phyloP scores from a whole-genome alignment of 2,888 invertebrate species.

The Xestia c-nigrum region DNA sequence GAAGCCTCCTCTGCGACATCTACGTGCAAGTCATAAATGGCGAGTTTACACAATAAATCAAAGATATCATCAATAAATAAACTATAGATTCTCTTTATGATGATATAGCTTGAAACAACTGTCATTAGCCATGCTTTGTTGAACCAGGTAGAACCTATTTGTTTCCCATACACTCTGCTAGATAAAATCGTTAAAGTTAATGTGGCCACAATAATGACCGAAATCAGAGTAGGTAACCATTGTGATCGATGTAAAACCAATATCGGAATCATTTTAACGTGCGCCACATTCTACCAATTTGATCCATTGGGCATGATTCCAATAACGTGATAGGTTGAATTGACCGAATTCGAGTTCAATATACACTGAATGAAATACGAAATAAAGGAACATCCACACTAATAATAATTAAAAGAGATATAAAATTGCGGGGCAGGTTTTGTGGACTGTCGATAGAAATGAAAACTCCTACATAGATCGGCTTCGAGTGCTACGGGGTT shows the following conservation, averaged over 20 bases:
- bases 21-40: background rate
- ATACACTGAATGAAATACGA: slow-evolving; percentile 57
- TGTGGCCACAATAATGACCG: slow-evolving; percentile 44
- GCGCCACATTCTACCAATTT: slow-evolving; percentile 64
- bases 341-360: slow-evolving; percentile 58
- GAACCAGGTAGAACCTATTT: slow-evolving; percentile 19
- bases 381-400: slow-evolving; percentile 16
- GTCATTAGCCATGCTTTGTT: slow-evolving; percentile 32
- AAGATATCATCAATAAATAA: background rate
- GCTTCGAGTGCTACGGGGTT: too few species aligned
- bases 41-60: background rate
- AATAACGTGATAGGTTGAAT: slow-evolving; percentile 62
- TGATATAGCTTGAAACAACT: background rate
- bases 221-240: slow-evolving; percentile 35
- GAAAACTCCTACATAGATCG: too few species aligned
- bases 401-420: slow-evolving; percentile 9
- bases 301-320: slow-evolving; percentile 68
- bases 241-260: slow-evolving; percentile 56
- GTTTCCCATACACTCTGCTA: slow-evolving; percentile 32
- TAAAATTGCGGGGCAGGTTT: background rate
- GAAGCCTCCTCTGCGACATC: too few species aligned
- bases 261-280: slow-evolving; percentile 63
- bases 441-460: too few species aligned
- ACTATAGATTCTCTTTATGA: background rate
- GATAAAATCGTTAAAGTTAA: slow-evolving; percentile 51